Conservation (phyloP, 2,888 invertebrate species). For the Ceriagrion tenellum region DNA sequence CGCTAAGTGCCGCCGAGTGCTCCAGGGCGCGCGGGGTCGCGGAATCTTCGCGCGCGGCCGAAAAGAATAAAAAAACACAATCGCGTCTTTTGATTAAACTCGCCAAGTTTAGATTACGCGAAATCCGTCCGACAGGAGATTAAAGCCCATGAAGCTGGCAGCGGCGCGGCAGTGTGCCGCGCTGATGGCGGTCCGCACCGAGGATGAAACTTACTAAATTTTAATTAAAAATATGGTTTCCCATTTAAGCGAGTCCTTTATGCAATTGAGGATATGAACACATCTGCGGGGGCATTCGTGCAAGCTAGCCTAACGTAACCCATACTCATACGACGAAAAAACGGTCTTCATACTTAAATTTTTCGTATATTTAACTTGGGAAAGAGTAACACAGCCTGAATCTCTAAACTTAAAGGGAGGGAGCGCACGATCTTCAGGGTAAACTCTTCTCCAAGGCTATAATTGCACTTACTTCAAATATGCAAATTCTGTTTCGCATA, state of each 20-base stretch:
- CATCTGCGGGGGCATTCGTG: neutral
- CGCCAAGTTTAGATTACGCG: neutral
- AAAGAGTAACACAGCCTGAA: no score
- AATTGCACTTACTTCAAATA: no score
- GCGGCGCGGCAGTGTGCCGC: neutral
- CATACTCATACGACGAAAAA: neutral
- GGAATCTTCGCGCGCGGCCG: neutral
- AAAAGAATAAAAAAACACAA: neutral
- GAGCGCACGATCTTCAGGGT: no score
- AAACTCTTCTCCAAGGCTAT: no score
- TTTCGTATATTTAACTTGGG: no score
- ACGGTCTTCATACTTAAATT: no score
- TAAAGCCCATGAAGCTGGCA: neutral
- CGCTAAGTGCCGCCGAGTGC: neutral
- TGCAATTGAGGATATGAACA: neutral
- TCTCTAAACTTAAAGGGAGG: no score
- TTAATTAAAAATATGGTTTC: neutral
- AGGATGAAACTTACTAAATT: neutral
- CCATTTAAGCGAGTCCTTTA: neutral
- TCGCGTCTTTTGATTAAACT: constrained; percentile 21
- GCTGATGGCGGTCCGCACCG: neutral
- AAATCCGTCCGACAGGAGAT: neutral
- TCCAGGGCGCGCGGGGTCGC: neutral
- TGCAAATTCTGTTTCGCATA: no score
- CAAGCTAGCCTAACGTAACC: neutral